Conservation (phyloP, 2,888 invertebrate species). For the Willowsia nigromaculata region DNA sequence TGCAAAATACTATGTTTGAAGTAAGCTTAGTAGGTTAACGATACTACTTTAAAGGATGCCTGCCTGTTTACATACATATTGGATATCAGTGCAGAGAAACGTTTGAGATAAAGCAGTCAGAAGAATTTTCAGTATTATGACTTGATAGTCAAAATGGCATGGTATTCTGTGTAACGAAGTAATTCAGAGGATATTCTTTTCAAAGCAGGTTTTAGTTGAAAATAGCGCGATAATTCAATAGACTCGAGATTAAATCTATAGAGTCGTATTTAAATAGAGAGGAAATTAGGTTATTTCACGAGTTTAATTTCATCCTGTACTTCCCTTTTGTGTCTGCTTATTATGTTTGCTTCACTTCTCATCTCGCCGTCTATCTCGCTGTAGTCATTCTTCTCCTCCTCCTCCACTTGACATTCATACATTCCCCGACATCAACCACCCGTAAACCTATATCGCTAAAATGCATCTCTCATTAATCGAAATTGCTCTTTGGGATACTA, state of each 20-base stretch:
- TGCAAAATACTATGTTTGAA: too few relatives aligned
- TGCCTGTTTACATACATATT: too few relatives aligned
- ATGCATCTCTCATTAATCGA: slow-evolving; percentile 34
- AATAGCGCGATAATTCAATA: background rate
- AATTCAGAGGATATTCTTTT: background rate
- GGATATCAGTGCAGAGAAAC: too few relatives aligned
- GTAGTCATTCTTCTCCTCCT: background rate
- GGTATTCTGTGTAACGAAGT: background rate
- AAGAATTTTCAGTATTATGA: too few relatives aligned
- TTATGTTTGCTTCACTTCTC: background rate
- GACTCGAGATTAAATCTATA: background rate
- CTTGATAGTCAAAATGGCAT: background rate
- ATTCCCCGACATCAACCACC: background rate
- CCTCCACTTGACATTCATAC: background rate
- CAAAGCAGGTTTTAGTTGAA: background rate
- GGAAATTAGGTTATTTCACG: slow-evolving; percentile 54
- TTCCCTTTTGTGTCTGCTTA: background rate
- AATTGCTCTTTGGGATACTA: slow-evolving; percentile 21
- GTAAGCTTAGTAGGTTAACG: too few relatives aligned
- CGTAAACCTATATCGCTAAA: background rate
- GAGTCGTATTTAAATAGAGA: background rate
- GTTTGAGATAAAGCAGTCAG: too few relatives aligned
- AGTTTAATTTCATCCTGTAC: slow-evolving; percentile 31
- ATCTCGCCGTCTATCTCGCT: background rate
- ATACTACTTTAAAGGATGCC: too few relatives aligned